A percentile compares a stretch with the other conserved stretches of the same genome.
These are phyloP conservation scores for Mareca strepera DNA, from an alignment of 2,797 vertebrate species.

Conservation along the genomic window DNA sequence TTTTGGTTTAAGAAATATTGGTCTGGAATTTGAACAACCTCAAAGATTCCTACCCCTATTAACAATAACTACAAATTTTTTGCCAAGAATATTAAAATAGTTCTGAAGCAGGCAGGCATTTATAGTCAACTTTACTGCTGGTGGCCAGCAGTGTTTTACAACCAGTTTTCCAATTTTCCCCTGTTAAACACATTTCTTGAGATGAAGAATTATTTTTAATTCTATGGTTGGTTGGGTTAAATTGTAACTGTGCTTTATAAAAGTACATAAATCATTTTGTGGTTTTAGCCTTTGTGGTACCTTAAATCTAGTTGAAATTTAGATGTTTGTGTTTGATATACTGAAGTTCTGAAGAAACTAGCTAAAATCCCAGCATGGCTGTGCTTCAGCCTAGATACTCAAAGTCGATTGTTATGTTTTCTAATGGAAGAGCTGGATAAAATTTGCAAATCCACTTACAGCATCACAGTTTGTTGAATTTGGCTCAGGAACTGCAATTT, in stretches of 20 bases:
- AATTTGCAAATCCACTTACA: slow-evolving; percentile 35
- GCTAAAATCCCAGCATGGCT: not conserved
- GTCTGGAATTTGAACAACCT: not conserved
- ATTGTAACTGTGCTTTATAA: not conserved
- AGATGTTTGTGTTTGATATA: not conserved
- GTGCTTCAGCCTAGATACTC: not conserved
- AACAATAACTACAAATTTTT: slow-evolving; percentile 25
- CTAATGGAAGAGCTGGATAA: not conserved
- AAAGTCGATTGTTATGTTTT: not conserved
- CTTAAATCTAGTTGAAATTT: not conserved
- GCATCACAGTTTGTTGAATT: not conserved
- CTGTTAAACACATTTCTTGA: not conserved
- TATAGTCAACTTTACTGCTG: slow-evolving; percentile 1
- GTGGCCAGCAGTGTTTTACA: not conserved
- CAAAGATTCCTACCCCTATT: not conserved
- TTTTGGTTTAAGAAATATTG: not conserved
- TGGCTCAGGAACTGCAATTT: slow-evolving; percentile 7
- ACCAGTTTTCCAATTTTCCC: not conserved
- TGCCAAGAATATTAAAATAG: not conserved
- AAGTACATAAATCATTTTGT: not conserved
- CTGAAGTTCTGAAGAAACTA: not conserved
- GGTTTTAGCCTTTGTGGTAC: not conserved
- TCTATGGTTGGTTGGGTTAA: not conserved
- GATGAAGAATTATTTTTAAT: slow-evolving; percentile 20
- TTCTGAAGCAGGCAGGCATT: not conserved